A percentile compares a stretch with the other conserved stretches of the same genome.
Evolutionary conservation across 2,888 invertebrate species (phyloP).

Genomic region (Drosophila seclusa): DNA sequence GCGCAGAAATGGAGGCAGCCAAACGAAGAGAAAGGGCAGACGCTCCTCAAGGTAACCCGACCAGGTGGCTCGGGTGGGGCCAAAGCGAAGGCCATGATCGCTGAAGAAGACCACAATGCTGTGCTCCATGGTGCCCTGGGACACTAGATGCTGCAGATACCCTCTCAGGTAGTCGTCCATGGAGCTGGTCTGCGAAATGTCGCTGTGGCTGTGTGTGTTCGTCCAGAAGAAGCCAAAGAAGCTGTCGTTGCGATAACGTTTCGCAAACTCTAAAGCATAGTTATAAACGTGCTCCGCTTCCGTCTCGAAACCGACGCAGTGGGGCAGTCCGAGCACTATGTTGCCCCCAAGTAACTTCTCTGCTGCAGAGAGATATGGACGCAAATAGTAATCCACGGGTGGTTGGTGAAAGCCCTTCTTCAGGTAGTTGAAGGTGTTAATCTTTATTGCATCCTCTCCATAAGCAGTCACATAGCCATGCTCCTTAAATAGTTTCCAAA

Average conservation of each 20-base stretch:
- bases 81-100: slow-evolving; percentile 92
- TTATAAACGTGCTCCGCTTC: slow-evolving; percentile 90
- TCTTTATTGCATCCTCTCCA: slow-evolving; percentile 90
- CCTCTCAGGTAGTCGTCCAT: slow-evolving; percentile 88
- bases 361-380: slow-evolving; percentile 90
- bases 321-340: slow-evolving; percentile 86
- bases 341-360: slow-evolving; percentile 87
- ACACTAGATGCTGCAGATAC: slow-evolving; percentile 87
- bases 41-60: slow-evolving; percentile 92
- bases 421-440: slow-evolving; percentile 90
- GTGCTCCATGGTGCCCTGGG: slow-evolving; percentile 87
- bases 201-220: slow-evolving; percentile 91
- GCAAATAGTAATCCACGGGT: slow-evolving; percentile 93
- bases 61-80: slow-evolving; percentile 88
- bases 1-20: slow-evolving; percentile 88
- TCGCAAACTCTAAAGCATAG: slow-evolving; percentile 89
- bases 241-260: slow-evolving; percentile 87
- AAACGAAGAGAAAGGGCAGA: slow-evolving; percentile 90
- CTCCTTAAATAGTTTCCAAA: slow-evolving; percentile 91
- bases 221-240: slow-evolving; percentile 93
- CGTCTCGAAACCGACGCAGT: slow-evolving; percentile 87
- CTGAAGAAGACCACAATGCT: slow-evolving; percentile 90
- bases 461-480: slow-evolving; percentile 92
- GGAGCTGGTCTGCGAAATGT: slow-evolving; percentile 88
- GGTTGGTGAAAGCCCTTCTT: slow-evolving; percentile 89